A percentile compares a stretch with the other conserved stretches of the same genome.
Evolutionary conservation across 2,113 vertebrate genomes (phyloP).

Genomic region (Patagioenas fasciata): DNA sequence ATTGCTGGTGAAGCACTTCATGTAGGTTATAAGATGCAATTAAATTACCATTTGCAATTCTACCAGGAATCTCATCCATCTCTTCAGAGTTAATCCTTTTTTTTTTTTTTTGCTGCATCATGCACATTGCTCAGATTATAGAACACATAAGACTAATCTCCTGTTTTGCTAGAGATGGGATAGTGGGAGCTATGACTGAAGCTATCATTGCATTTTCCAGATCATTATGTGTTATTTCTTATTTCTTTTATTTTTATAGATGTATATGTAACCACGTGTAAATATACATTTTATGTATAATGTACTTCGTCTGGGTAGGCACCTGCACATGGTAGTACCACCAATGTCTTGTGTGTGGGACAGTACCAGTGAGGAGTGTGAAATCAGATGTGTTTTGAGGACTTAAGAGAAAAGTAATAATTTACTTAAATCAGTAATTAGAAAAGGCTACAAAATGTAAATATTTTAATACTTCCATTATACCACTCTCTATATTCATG

Average conservation of each 20-base stretch:
- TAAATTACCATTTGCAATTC: neutral
- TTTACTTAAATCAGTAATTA: neutral
- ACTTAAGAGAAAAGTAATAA: neutral
- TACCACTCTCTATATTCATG: no score
- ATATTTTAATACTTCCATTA: neutral
- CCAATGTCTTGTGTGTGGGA: neutral
- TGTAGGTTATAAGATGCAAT: neutral
- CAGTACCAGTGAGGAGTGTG: neutral
- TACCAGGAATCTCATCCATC: neutral
- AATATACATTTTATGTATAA: neutral
- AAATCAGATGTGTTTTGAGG: neutral
- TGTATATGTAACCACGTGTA: accelerated
- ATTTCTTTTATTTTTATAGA: neutral
- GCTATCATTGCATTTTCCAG: neutral
- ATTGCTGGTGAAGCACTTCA: neutral
- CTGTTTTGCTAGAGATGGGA: neutral
- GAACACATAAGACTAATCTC: neutral
- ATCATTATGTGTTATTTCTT: neutral
- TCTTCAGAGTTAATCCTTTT: neutral
- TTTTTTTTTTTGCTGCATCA: neutral
- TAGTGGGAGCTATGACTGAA: neutral
- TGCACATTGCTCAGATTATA: neutral
- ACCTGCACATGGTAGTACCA: neutral
- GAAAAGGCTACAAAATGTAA: neutral
- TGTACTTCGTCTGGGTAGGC: neutral